Conservation (phyloP, 2,888 invertebrate species). For the Cheilosia pagana region DNA sequence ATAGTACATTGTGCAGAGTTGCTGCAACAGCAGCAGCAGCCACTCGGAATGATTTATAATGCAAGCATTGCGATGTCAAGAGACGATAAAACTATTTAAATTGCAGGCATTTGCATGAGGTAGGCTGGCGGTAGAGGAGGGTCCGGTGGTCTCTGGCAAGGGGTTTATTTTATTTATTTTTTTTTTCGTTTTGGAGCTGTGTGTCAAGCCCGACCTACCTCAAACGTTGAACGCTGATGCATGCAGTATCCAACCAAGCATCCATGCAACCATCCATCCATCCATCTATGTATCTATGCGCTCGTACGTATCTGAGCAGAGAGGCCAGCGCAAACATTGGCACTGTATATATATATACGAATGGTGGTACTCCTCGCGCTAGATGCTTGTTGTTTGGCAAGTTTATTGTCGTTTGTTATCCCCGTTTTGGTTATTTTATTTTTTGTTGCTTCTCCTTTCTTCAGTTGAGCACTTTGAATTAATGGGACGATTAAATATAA, state of each 20-base stretch:
- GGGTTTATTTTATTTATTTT: slow-evolving; percentile 43
- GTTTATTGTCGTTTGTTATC: slow-evolving; percentile 63
- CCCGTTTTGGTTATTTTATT: slow-evolving; percentile 50
- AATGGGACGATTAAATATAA: slow-evolving; percentile 75
- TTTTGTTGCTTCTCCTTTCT: slow-evolving; percentile 51
- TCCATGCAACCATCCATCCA: slow-evolving; percentile 68
- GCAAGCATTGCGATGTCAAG: slow-evolving; percentile 75
- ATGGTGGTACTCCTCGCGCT: not conserved
- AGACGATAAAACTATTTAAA: slow-evolving; percentile 75
- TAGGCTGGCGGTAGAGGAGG: slow-evolving; percentile 40
- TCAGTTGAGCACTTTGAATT: slow-evolving; percentile 74
- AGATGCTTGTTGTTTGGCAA: slow-evolving; percentile 47
- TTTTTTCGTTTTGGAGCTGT: slow-evolving; percentile 48
- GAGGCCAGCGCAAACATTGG: slow-evolving; percentile 9
- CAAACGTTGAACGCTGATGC: slow-evolving; percentile 71
- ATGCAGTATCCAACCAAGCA: slow-evolving; percentile 68
- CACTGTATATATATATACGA: slow-evolving; percentile 11
- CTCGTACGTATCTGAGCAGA: slow-evolving; percentile 18
- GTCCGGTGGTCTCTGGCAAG: slow-evolving; percentile 41
- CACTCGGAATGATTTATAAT: slow-evolving; percentile 75
- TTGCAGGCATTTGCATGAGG: slow-evolving; percentile 74
- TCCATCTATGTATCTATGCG: slow-evolving; percentile 38
- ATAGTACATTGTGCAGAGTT: slow-evolving; percentile 46
- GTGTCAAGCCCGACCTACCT: slow-evolving; percentile 74
- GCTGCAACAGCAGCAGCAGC: slow-evolving; percentile 64